Evolutionary conservation across 2,797 vertebrate species (phyloP).

Genomic region (Dendrocincla tyrannina): DNA sequence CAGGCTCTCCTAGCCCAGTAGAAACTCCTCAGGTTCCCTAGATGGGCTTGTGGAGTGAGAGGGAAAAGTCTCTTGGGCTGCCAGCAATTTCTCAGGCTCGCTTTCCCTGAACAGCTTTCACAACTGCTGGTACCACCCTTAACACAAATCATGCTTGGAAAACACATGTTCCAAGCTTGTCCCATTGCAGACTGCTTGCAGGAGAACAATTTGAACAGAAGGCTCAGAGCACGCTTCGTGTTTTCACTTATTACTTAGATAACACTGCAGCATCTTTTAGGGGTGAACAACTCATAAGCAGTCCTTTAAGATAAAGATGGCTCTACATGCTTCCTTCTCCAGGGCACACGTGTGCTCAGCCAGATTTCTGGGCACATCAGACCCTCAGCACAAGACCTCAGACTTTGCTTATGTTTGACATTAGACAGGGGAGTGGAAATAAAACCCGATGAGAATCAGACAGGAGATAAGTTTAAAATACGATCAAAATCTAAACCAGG

Average conservation of each 20-base stretch:
- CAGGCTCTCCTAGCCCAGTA: neutral
- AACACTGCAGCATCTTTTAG: neutral
- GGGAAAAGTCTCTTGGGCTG: neutral
- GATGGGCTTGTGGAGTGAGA: neutral
- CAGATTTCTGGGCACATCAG: neutral
- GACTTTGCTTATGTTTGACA: neutral
- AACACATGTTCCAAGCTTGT: neutral
- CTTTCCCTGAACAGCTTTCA: neutral
- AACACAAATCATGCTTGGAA: neutral
- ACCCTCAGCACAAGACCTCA: neutral
- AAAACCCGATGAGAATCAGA: neutral
- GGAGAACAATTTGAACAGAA: neutral
- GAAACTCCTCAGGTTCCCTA: neutral
- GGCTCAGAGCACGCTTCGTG: neutral
- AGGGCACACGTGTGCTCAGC: neutral
- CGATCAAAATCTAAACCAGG: neutral
- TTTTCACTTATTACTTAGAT: neutral
- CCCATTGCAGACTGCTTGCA: neutral
- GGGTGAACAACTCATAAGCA: neutral
- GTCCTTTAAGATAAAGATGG: neutral
- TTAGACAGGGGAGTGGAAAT: neutral
- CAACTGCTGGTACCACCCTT: slow-evolving; percentile 4
- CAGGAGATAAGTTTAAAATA: neutral
- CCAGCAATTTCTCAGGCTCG: neutral
- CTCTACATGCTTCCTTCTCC: neutral